Evolutionary conservation across 2,888 invertebrate species (phyloP).

Genomic region (Tribolium freemani): DNA sequence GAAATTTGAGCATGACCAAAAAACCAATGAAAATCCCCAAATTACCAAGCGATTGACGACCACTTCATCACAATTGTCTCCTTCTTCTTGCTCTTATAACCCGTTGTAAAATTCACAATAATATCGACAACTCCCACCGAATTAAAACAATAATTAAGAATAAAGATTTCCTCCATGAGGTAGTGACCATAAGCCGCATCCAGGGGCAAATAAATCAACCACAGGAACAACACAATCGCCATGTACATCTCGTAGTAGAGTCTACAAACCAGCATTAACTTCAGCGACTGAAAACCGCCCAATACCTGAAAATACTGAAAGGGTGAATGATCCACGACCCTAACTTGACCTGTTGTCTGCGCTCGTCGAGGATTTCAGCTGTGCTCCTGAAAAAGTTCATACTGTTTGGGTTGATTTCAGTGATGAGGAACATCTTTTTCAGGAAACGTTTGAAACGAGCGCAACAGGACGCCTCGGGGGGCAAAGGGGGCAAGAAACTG

Average conservation of each 20-base stretch:
- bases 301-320: slow-evolving; percentile 46
- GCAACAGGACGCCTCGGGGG: not conserved
- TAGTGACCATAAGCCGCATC: not conserved
- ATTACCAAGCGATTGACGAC: not conserved
- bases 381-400: slow-evolving; percentile 44
- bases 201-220: not conserved
- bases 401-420: slow-evolving; percentile 6
- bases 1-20: not conserved
- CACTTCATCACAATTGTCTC: not conserved
- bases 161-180: not conserved
- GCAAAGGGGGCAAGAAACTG: not conserved
- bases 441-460: not conserved
- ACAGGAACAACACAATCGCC: slow-evolving; percentile 37
- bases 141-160: no score
- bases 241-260: slow-evolving; percentile 42
- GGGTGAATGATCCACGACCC: slow-evolving; percentile 48
- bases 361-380: slow-evolving; percentile 42
- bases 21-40: not conserved
- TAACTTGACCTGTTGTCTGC: slow-evolving; percentile 40
- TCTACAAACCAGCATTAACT: not conserved
- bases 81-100: no score
- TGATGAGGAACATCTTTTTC: slow-evolving; percentile 10
- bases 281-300: not conserved
- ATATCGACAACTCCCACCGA: no score
- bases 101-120: no score